Evolutionary conservation across 2,888 invertebrate genomes (phyloP), one percentile per base, ranked within the genome.

Genomic region (Sipha maydis): DNA sequence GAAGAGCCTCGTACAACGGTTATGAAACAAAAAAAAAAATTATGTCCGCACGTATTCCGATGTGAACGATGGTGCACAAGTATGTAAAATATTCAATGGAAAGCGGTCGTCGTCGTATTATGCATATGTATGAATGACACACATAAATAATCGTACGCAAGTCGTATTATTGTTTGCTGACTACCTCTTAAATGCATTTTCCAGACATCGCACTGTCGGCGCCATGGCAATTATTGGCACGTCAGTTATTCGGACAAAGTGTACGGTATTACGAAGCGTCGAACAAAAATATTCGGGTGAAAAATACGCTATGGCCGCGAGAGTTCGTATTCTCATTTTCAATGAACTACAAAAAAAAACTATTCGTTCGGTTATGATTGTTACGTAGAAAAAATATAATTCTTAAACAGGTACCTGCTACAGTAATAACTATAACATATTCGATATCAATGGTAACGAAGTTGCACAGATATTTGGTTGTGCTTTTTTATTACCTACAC

Each of bases 161-260:
- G 54, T 34, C 28, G 31, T 31, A 25, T 21, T 25, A 73, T 54
- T 54, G 56, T 83, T 83, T 73, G 83, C 83, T 73, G 83, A 83
- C 83, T 56, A 73, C 34, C 54, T 78, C 54, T 78, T 54, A 77
- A 54, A 48, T 34, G 17, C 31, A 19, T 83, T 83, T 83, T 83
- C 73, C 56, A 56, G 83, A 83, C 83, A n/a, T 75, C 48, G 34
- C 83, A 25, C 34, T 73, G 31, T 34, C 83, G 83, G 73, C 83
- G 73, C 56, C 83, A 56, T 73, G 73, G 34, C 7, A 34, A 75
- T 56, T 75, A 73, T 83, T 73, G 56, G 38, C 83, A 83, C 31
- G 83, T 83, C 73, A 73, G 73, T 83, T 31, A 9, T 75, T 75
- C 75, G 34, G 34, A 54, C 14, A 9, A 28, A 34, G 34, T 34